A percentile compares a stretch with the other conserved stretches of the same genome.
Evolutionary conservation across 2,113 vertebrate species (phyloP).

Genomic region (Pipa parva): DNA sequence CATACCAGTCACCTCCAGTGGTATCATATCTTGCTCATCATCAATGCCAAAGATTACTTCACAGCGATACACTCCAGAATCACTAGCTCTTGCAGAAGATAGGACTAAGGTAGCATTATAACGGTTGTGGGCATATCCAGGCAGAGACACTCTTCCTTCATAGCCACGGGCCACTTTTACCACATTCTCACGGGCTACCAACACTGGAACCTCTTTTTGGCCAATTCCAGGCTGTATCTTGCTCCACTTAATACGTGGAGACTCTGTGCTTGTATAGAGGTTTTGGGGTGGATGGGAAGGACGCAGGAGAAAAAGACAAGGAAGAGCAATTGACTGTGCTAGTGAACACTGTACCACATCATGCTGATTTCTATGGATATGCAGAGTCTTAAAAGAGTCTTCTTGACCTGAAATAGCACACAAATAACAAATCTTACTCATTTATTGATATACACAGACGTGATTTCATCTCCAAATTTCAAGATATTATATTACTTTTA

Average conservation of each 20-base stretch:
- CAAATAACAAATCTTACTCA: neutral
- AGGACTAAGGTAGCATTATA: conserved; percentile 82
- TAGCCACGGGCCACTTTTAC: conserved; percentile 87
- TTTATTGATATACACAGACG: too few species aligned
- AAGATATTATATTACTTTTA: too few species aligned
- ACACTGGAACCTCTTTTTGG: conserved; percentile 72
- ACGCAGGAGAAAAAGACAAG: conserved; percentile 80
- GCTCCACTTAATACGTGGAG: conserved; percentile 90
- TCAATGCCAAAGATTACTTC: conserved; percentile 89
- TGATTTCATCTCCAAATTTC: too few species aligned
- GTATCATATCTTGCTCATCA: conserved; percentile 88
- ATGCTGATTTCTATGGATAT: conserved; percentile 78
- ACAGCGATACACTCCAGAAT: conserved; percentile 89
- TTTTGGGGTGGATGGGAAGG: conserved; percentile 50
- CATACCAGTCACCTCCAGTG: conserved; percentile 88
- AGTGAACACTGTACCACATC: conserved; percentile 69
- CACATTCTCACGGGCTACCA: conserved; percentile 89
- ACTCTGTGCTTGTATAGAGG: conserved; percentile 54
- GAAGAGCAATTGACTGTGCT: conserved; percentile 75
- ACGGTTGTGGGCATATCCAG: conserved; percentile 71
- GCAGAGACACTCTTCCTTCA: conserved; percentile 79
- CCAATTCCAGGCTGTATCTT: conserved; percentile 80
- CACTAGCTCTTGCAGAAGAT: conserved; percentile 74
- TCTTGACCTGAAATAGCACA: conserved; percentile 56
- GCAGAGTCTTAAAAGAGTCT: conserved; percentile 70